Conservation (phyloP, 2,888 invertebrate genomes). For the Lacanobia wlatinum region DNA sequence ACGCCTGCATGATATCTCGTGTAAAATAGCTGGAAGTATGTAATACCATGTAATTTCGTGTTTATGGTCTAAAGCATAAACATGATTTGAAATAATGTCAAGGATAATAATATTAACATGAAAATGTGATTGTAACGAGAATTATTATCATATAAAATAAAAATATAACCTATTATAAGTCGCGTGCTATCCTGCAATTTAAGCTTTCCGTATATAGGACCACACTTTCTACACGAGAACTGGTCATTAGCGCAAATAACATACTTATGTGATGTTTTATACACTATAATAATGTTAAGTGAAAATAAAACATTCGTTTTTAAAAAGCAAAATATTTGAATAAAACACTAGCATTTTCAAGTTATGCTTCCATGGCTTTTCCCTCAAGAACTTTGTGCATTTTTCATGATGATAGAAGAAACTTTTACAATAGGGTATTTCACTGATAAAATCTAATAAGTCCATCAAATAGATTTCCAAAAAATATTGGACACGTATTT, state of each 20-base stretch:
- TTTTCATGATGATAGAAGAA: too few species aligned
- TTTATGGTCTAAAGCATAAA: not conserved
- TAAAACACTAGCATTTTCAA: too few species aligned
- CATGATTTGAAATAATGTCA: conserved; percentile 4
- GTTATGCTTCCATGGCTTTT: too few species aligned
- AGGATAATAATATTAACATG: conserved; percentile 11
- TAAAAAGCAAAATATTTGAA: not conserved
- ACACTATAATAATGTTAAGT: not conserved
- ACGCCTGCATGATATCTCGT: not conserved
- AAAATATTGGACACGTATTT: too few species aligned
- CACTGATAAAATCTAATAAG: too few species aligned
- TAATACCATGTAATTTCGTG: too few species aligned
- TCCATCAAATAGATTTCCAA: too few species aligned
- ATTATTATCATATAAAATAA: not conserved
- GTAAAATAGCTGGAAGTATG: not conserved
- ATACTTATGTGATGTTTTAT: not conserved
- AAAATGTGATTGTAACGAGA: conserved; percentile 8
- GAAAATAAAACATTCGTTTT: not conserved
- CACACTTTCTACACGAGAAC: conserved; percentile 40
- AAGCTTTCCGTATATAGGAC: not conserved
- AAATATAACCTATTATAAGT: not conserved
- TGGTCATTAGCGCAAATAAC: conserved; percentile 42
- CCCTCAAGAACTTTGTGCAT: too few species aligned
- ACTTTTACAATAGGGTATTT: too few species aligned
- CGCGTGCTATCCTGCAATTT: conserved; percentile 34